A percentile compares a stretch with the other conserved stretches of the same genome.
Conservation (phyloP, 2,888 invertebrate genomes). For the Timandra comae region DNA sequence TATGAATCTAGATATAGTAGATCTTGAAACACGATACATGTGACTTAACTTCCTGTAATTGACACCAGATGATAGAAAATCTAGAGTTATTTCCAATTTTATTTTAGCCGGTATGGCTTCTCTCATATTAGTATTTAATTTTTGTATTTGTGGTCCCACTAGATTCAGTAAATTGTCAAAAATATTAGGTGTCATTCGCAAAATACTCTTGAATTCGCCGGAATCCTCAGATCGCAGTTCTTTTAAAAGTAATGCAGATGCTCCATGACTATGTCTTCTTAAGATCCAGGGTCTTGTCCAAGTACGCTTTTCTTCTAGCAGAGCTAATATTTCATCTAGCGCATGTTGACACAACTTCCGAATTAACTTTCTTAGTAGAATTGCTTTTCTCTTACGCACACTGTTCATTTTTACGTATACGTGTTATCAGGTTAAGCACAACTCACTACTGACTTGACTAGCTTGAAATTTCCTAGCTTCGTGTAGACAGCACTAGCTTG, state of each 20-base stretch:
- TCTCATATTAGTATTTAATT: constrained; percentile 7
- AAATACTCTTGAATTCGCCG: constrained; percentile 7
- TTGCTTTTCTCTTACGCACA: constrained; percentile 15
- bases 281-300: constrained; percentile 8
- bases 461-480: constrained; percentile 7
- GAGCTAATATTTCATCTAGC: constrained; percentile 14
- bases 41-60: constrained; percentile 5
- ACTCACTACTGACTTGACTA: constrained; percentile 7
- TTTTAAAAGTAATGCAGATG: constrained; percentile 9
- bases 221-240: constrained; percentile 7
- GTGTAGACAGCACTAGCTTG: constrained; percentile 7
- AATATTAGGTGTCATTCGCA: constrained; percentile 7
- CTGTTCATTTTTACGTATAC: constrained; percentile 14
- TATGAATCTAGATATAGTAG: constrained; percentile 5
- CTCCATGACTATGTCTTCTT: constrained; percentile 6
- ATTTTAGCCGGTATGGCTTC: constrained; percentile 4
- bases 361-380: constrained; percentile 13
- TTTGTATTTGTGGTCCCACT: constrained; percentile 7
- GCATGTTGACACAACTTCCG: constrained; percentile 16
- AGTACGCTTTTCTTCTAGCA: too few species aligned
- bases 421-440: constrained; percentile 8
- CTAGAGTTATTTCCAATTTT: constrained; percentile 5
- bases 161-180: constrained; percentile 7
- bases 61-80: constrained; percentile 6
- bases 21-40: constrained; percentile 6